A percentile compares a stretch with the other conserved stretches of the same genome.
These are phyloP conservation scores for Crotophaga sulcirostris DNA, from an alignment of 2,113 vertebrate species.

Conservation along the genomic window DNA sequence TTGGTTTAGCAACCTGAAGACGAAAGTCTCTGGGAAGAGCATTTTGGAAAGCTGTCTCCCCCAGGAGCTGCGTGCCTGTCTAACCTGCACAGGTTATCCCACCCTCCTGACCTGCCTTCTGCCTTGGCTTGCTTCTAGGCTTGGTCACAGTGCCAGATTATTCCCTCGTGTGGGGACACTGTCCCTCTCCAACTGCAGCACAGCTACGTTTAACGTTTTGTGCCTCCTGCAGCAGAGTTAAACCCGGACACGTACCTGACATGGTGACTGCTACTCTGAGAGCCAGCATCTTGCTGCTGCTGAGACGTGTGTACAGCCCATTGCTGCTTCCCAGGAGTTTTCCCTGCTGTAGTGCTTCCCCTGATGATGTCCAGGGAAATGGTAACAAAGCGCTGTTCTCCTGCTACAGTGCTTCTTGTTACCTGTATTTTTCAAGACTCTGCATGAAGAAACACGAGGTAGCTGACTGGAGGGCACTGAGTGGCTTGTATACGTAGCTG, in stretches of 20 bases:
- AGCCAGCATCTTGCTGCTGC: not conserved
- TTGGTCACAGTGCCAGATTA: not conserved
- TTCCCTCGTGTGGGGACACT: not conserved
- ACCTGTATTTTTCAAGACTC: not conserved
- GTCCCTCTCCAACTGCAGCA: not conserved
- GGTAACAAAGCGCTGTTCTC: not conserved
- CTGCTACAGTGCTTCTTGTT: not conserved
- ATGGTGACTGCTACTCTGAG: not conserved
- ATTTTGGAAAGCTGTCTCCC: constrained; percentile 5
- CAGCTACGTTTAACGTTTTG: not conserved
- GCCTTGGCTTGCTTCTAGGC: not conserved
- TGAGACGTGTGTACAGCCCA: not conserved
- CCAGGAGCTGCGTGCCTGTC: not conserved
- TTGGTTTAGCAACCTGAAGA: constrained; percentile 11
- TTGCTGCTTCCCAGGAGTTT: not conserved
- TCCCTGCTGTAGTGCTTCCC: not conserved
- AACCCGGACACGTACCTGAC: not conserved
- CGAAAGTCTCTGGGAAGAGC: not conserved
- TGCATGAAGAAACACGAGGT: not conserved
- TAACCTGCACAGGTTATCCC: not conserved
- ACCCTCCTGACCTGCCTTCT: not conserved
- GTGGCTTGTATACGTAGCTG: not conserved
- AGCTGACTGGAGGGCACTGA: not conserved
- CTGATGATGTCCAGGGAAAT: not conserved
- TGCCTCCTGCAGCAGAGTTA: not conserved